Percentiles rank a stretch among this genome's conserved stretches.
These are phyloP conservation scores for Hemibagrus guttatus DNA, from an alignment of 2,797 vertebrate genomes.

Conservation along the genomic window DNA sequence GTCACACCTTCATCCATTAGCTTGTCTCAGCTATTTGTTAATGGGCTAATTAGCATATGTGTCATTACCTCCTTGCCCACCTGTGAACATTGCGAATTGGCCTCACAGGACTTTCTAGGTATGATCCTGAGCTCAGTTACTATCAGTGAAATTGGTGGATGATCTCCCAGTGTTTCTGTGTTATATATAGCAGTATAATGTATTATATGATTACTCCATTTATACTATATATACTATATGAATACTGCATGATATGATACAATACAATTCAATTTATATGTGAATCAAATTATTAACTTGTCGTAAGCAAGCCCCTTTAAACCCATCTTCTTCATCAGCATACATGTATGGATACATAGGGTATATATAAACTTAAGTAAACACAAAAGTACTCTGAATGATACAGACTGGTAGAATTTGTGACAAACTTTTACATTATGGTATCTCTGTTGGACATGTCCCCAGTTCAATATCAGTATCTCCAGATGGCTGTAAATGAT, in stretches of 20 bases:
- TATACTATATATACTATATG: no score
- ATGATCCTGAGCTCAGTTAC: neutral
- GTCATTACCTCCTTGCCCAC: neutral
- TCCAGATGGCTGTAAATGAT: neutral
- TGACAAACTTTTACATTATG: neutral
- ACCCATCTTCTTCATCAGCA: neutral
- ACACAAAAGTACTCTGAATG: neutral
- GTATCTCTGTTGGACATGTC: conserved; percentile 10
- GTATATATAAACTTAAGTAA: neutral
- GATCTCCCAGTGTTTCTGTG: neutral
- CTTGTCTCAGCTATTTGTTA: neutral
- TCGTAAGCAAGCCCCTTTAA: neutral
- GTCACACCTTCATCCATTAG: neutral
- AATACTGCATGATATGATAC: neutral
- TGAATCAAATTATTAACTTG: no score
- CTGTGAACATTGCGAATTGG: neutral
- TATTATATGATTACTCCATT: no score
- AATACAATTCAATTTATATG: neutral
- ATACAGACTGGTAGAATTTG: neutral
- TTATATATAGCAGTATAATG: no score
- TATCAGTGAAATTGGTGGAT: neutral
- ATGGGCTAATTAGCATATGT: neutral
- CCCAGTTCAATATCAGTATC: conserved; percentile 14
- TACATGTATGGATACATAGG: neutral
- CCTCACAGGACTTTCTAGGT: neutral